Percentiles rank a stretch among this genome's conserved stretches.
phyloP scores from a whole-genome alignment of 2,797 vertebrate species.

The Zonotrichia albicollis region DNA sequence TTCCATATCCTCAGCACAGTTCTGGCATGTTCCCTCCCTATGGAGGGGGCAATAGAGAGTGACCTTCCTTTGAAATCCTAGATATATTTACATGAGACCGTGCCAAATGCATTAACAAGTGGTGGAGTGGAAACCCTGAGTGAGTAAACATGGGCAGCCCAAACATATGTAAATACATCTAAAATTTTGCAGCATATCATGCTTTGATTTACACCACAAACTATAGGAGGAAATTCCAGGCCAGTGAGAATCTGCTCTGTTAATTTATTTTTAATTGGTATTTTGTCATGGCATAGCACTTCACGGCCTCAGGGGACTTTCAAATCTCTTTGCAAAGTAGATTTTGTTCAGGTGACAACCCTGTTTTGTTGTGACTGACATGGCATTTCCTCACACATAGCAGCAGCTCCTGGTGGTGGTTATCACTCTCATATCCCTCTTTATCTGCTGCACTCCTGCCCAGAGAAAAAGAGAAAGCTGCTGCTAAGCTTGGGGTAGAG shows the following conservation, averaged over 20 bases:
- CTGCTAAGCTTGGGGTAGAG: not conserved
- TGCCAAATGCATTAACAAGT: slow-evolving; percentile 57
- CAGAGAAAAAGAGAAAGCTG: not conserved
- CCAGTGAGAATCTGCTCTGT: not conserved
- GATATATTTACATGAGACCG: slow-evolving; percentile 42
- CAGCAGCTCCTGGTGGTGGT: not conserved
- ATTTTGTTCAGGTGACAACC: not conserved
- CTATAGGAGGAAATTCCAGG: not conserved
- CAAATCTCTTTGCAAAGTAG: not conserved
- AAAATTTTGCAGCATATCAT: not conserved
- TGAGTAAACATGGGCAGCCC: slow-evolving; percentile 46
- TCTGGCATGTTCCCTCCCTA: slow-evolving; percentile 24
- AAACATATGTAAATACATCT: slow-evolving; percentile 16
- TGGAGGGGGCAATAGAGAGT: not conserved
- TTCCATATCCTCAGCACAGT: slow-evolving; percentile 39
- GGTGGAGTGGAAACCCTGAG: slow-evolving; percentile 36
- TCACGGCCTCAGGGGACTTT: not conserved
- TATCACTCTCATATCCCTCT: not conserved
- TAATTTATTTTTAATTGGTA: not conserved
- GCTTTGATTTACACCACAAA: slow-evolving; percentile 27
- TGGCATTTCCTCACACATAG: accelerated
- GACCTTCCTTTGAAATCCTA: slow-evolving; percentile 60
- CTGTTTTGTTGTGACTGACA: not conserved
- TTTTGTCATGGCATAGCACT: not conserved
- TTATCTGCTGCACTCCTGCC: not conserved